Percentiles rank a stretch among this genome's conserved stretches.
Conservation (phyloP, 2,797 vertebrate genomes). For the Rhinophrynus dorsalis region DNA sequence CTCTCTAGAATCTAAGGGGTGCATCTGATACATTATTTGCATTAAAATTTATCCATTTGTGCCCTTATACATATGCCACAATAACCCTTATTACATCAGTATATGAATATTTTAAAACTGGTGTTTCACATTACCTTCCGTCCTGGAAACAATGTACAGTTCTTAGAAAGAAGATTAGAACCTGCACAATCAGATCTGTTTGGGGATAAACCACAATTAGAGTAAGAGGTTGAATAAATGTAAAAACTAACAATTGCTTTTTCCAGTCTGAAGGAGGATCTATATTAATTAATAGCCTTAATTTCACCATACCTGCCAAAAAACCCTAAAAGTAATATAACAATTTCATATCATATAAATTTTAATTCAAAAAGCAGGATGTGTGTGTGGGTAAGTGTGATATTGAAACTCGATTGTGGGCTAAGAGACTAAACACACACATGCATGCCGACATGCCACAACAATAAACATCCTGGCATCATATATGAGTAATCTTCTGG, state of each 20-base stretch:
- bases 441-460: slow-evolving; percentile 6
- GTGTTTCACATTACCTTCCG: too few species aligned
- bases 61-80: too few species aligned
- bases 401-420: slow-evolving; percentile 39
- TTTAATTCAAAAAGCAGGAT: slow-evolving; percentile 23
- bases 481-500: slow-evolving; percentile 21
- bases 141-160: background rate
- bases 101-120: too few species aligned
- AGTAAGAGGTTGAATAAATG: too few species aligned
- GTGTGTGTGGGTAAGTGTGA: slow-evolving; percentile 37
- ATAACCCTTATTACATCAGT: too few species aligned
- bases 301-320: background rate
- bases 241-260: too few species aligned
- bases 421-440: slow-evolving; percentile 11
- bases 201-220: background rate
- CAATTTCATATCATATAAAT: background rate
- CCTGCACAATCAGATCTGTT: background rate
- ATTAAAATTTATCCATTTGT: too few species aligned
- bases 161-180: slow-evolving; percentile 20
- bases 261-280: too few species aligned
- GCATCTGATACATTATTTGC: too few species aligned
- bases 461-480: background rate
- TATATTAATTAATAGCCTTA: background rate
- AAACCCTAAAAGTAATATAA: background rate
- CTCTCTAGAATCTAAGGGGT: too few species aligned